A percentile compares a stretch with the other conserved stretches of the same genome.
Conservation (phyloP, 2,113 vertebrate species). For the Macheiramphus alcinus region DNA sequence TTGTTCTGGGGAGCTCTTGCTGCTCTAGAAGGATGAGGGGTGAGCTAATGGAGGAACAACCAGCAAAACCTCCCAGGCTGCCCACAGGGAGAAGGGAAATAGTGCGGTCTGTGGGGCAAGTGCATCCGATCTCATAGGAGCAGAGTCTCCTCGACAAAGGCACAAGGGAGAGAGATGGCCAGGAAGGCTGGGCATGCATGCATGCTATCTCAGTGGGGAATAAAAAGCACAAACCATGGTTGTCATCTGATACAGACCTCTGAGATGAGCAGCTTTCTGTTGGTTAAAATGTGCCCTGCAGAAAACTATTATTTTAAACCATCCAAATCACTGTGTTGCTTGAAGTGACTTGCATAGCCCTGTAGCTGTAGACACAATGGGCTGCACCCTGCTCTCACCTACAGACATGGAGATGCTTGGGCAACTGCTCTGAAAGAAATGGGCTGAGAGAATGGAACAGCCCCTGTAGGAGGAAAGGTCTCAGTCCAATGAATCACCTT, state of each 20-base stretch:
- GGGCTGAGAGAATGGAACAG: not conserved
- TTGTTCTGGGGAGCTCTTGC: not conserved
- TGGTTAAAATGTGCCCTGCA: not conserved
- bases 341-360: not conserved
- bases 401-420: not conserved
- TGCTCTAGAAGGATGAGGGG: not conserved
- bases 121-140: not conserved
- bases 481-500: not conserved
- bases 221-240: not conserved
- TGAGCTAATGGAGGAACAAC: not conserved
- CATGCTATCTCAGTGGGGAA: not conserved
- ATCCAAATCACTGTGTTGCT: not conserved
- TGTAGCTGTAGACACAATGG: rapidly evolving
- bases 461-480: not conserved
- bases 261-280: not conserved
- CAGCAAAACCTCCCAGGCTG: not conserved
- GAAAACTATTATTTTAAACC: not conserved
- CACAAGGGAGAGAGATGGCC: not conserved
- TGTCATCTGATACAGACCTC: not conserved
- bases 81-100: not conserved
- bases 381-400: not conserved
- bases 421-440: not conserved
- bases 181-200: not conserved
- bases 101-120: not conserved
- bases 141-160: not conserved